Base-by-base conservation (phyloP, 2,113 vertebrate genomes). In the Pseudorasbora parva region DNA sequence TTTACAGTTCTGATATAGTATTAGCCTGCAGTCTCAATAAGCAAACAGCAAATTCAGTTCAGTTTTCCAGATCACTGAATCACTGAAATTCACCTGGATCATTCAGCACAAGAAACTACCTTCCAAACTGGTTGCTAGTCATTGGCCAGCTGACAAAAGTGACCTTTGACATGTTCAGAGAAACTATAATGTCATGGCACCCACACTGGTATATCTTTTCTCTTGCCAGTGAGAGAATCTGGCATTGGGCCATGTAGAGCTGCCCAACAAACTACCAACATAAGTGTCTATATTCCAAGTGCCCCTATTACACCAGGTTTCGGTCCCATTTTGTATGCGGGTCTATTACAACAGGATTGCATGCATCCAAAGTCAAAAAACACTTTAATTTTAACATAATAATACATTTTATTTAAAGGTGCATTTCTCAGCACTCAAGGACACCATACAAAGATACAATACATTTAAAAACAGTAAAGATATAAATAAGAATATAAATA, bases 171-270 rank as follows among this genome's bases (percentile, higher is more conserved):
- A 62, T 71, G 37, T 75, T 83, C 76, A 86, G 75, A 89, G 84
- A 90, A 90, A 47, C 62, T 25, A 54, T 62, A 83, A 87, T 89
- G 87, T 88, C 79, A 60, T 45, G 54, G 77, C 82, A 86, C 84
- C 87, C 85, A 89, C 89, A 82, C 84, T 81, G 79, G 21, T 43
- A 43, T 83, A 79, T 80, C 79, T 86, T 59, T 37, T 78, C 45
- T 43, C 69, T n/a, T 66, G 69, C 87, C 87, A 91, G 75, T 72
- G 87, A 75, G 86, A 89, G 86, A 88, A 87, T 87, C 82, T 84
- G 83, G 77, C 84, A 37, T 64, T 83, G 83, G 72, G 33, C 62
- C 62, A 56, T 82, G 82, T 23, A 81, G 47, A 45, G 72, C 57
- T 77, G 21, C 71, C 72, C 43, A 45, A 33, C 37, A 71, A 27